A percentile compares a stretch with the other conserved stretches of the same genome.
These are phyloP conservation scores for Lepidurus arcticus DNA, from an alignment of 1,140 invertebrate genomes.

Conservation along the genomic window DNA sequence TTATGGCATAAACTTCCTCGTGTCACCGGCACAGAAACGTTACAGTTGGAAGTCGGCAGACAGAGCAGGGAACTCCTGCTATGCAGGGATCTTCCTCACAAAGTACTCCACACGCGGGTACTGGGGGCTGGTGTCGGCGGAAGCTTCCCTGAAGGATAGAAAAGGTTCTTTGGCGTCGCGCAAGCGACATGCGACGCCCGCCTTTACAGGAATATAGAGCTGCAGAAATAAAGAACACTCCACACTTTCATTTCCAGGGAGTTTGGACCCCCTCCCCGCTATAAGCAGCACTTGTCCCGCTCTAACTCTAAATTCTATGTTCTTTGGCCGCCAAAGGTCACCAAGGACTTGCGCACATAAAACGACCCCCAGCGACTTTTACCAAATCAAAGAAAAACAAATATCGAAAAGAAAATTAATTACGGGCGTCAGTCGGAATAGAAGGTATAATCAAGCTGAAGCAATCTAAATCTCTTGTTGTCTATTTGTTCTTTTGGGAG, in stretches of 20 bases:
- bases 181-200: slow-evolving; percentile 6
- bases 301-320: background rate
- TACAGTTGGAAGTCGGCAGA: background rate
- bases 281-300: background rate
- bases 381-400: background rate
- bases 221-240: background rate
- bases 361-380: background rate
- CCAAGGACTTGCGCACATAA: background rate
- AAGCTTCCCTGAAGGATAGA: background rate
- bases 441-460: too few species aligned
- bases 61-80: background rate
- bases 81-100: background rate
- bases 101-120: background rate
- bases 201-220: background rate
- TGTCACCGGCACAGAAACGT: background rate
- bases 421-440: background rate
- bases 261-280: background rate
- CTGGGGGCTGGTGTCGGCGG: background rate
- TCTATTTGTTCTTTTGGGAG: too few species aligned
- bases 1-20: background rate
- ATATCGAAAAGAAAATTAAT: background rate
- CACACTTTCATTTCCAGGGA: background rate
- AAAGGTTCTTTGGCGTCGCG: background rate
- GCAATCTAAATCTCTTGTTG: too few species aligned
- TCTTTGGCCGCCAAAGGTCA: background rate